These are phyloP conservation scores for Pararge aegeria DNA, from an alignment of 1,140 invertebrate species.

Conservation along the genomic window DNA sequence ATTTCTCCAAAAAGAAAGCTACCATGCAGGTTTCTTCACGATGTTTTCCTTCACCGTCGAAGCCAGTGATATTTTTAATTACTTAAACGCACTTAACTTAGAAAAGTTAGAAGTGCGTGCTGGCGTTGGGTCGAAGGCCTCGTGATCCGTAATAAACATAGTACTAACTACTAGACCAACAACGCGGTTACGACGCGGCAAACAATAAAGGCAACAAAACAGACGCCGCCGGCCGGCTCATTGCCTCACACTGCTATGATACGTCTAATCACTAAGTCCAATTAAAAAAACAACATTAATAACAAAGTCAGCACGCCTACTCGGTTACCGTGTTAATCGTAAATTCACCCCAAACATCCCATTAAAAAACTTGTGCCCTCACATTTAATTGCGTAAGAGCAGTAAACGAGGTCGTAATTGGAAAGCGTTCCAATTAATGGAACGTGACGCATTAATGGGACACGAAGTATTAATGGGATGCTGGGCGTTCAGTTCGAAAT, in stretches of 20 bases:
- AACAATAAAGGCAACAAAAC: neutral
- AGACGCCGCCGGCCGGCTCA: neutral
- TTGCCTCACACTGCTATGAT: neutral
- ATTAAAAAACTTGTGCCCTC: conserved; percentile 14
- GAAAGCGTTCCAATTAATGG: conserved; percentile 72
- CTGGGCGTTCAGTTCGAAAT: conserved; percentile 36
- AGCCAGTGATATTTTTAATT: no score
- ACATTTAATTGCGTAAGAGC: conserved; percentile 64
- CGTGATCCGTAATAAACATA: no score
- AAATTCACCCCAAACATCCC: conserved; percentile 16
- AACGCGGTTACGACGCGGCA: no score
- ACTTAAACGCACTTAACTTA: no score
- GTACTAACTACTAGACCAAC: no score
- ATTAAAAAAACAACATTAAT: conserved; percentile 10
- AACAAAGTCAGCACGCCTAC: conserved; percentile 10
- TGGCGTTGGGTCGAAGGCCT: no score
- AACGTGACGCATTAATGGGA: conserved; percentile 29
- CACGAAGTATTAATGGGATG: conserved; percentile 30
- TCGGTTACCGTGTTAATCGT: conserved; percentile 20
- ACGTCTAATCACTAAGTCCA: neutral
- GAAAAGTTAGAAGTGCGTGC: no score
- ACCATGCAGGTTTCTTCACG: no score
- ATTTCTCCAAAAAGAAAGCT: no score
- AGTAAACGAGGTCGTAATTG: conserved; percentile 71
- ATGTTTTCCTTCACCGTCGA: no score